Evolutionary conservation across 2,797 vertebrate species (phyloP).

Genomic region (Acanthurus leucopareius): DNA sequence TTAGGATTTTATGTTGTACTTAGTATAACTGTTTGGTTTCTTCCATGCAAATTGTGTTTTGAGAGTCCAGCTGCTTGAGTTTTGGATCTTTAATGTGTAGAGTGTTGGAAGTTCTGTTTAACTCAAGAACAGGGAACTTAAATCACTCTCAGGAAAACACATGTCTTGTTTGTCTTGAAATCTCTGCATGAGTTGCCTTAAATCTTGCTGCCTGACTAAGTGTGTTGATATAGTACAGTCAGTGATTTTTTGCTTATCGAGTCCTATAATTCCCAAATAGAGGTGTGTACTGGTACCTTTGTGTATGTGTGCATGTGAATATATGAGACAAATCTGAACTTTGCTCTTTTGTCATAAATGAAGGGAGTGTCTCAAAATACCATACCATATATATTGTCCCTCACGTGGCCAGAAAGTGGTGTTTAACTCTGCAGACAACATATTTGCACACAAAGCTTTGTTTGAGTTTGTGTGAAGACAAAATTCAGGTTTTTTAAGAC

Average conservation of each 20-base stretch:
- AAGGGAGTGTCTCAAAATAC: slow-evolving; percentile 87
- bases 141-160: slow-evolving; percentile 19
- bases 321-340: slow-evolving; percentile 71
- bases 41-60: neutral
- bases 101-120: neutral
- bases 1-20: neutral
- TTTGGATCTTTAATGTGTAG: neutral
- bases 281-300: slow-evolving; percentile 4
- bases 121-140: neutral
- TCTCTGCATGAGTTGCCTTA: slow-evolving; percentile 9
- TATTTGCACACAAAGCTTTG: slow-evolving; percentile 5
- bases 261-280: slow-evolving; percentile 61
- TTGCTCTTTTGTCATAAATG: slow-evolving; percentile 89
- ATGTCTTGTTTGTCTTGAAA: neutral
- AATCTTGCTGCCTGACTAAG: slow-evolving; percentile 6
- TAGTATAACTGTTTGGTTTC: neutral
- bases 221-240: slow-evolving; percentile 28
- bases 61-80: neutral
- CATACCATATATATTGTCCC: slow-evolving; percentile 85
- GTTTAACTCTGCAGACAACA: slow-evolving; percentile 40
- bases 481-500: slow-evolving; percentile 11
- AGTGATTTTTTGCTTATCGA: slow-evolving; percentile 41
- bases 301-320: slow-evolving; percentile 26
- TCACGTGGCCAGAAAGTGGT: slow-evolving; percentile 80
- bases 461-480: slow-evolving; percentile 23